phyloP scores from a whole-genome alignment of 2,888 invertebrate genomes.

The Drosophila nr. fundita region DNA sequence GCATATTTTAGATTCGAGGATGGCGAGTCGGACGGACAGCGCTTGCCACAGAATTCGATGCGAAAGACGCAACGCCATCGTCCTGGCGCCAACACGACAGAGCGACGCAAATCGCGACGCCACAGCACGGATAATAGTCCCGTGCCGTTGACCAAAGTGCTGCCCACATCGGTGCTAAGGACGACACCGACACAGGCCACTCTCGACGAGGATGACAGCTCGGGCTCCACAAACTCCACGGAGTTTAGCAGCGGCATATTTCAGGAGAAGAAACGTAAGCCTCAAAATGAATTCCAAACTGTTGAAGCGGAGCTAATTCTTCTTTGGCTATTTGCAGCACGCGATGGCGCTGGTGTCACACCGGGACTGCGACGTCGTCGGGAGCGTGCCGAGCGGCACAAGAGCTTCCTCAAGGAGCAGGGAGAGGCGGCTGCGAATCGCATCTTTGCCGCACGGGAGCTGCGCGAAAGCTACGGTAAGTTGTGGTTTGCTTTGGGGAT shows the following conservation, averaged over 20 bases:
- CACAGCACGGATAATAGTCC: slow-evolving; percentile 90
- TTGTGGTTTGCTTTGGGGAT: neutral
- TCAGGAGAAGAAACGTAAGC: slow-evolving; percentile 81
- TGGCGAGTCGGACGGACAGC: slow-evolving; percentile 85
- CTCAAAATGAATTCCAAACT: neutral
- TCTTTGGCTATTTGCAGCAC: slow-evolving; percentile 36
- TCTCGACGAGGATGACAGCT: slow-evolving; percentile 84
- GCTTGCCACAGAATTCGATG: slow-evolving; percentile 88
- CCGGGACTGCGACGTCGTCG: slow-evolving; percentile 92
- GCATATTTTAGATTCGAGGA: slow-evolving; percentile 85
- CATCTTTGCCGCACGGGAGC: slow-evolving; percentile 76
- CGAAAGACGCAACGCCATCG: slow-evolving; percentile 91
- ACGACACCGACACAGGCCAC: slow-evolving; percentile 82
- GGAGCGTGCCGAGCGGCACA: slow-evolving; percentile 93
- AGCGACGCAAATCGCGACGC: slow-evolving; percentile 91
- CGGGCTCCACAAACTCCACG: slow-evolving; percentile 86
- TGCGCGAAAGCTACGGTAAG: slow-evolving; percentile 83
- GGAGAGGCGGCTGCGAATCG: slow-evolving; percentile 87
- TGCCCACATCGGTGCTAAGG: slow-evolving; percentile 78
- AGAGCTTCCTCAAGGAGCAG: slow-evolving; percentile 93
- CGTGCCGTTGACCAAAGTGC: slow-evolving; percentile 76
- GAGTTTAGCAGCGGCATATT: slow-evolving; percentile 83
- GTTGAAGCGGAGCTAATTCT: neutral
- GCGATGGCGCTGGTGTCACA: slow-evolving; percentile 89
- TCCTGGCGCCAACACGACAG: slow-evolving; percentile 87